These are phyloP conservation scores for Archivesica marissinica DNA, from an alignment of 1,140 invertebrate species.

Conservation along the genomic window DNA sequence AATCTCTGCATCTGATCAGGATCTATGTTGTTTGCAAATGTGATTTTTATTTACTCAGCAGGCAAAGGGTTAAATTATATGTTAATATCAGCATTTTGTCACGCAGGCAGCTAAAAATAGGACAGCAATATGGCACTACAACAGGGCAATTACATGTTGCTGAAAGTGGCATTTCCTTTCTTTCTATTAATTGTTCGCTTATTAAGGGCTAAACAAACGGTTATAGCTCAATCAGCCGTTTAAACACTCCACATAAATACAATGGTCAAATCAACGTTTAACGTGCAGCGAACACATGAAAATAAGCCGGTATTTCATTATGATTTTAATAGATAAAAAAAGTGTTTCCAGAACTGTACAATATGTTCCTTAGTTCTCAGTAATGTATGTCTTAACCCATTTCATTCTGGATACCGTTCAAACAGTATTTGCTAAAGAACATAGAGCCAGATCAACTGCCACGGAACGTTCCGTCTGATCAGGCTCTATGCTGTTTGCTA, in stretches of 20 bases:
- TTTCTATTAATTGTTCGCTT: background rate
- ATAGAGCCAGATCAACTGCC: no score
- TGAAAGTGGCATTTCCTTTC: background rate
- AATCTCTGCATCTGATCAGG: background rate
- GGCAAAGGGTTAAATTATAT: background rate
- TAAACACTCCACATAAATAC: background rate
- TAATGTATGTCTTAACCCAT: no score
- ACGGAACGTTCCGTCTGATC: no score
- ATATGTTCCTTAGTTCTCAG: background rate
- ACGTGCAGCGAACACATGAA: background rate
- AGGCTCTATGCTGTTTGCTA: no score
- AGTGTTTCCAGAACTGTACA: background rate
- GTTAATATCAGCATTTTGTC: background rate
- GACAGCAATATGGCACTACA: background rate
- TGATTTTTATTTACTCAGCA: background rate
- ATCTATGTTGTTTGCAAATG: background rate
- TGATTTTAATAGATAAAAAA: background rate
- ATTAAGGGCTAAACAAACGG: background rate
- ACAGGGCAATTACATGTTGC: background rate
- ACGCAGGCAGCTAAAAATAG: background rate
- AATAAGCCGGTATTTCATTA: background rate
- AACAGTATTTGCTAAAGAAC: no score
- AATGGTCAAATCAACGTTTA: conserved; percentile 2
- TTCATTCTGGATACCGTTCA: no score
- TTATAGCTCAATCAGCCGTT: background rate